Evolutionary conservation across 2,113 vertebrate species (phyloP), one percentile per base, ranked within the genome.

Genomic region (Sinocyclocheilus anshuiensis): DNA sequence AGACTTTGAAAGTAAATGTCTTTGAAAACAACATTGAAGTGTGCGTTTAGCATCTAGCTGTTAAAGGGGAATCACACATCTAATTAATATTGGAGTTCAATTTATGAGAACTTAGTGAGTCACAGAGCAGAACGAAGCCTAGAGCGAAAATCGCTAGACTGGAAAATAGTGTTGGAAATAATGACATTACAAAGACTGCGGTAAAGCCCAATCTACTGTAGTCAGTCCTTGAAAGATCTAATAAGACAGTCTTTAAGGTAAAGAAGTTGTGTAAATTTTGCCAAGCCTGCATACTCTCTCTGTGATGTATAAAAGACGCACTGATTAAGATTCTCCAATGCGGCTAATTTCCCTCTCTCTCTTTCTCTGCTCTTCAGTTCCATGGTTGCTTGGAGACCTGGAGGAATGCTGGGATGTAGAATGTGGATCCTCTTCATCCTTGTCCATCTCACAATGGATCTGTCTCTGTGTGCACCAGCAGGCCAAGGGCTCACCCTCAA

Each of bases 371-470:
- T 90, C 77, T 88, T 72, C 92, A 95, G 95, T 92, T 91, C 92
- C 63, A 90, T 91, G 90, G 92, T 93, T 90, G 93, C 92, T 87
- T 74, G 90, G 89, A 94, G 91, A 92, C 92, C 92, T 84, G 89
- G 92, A 84, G 91, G 92, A 92, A 90, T 91, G 71, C 91, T 94
- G 89, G 94, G 94, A 71, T 94, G 94, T 80, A 92, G 94, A 89
- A 90, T 94, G 86, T 96, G 95, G 95, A 93, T 95, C 87, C 92
- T 95, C 80, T 89, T 95, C 78, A 93, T 94, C 72, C 92, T 95
- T 92, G 93, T 95, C 83, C 95, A 96, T 91, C 93, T 95, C 88
- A 94, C 94, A 85, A 90, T 95, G 93, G 94, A 96, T 93, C 92
- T 95, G 84, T 95, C 93, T 4, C 86, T 91, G 83, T 95, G 95